These are phyloP conservation scores for Stenurella melanura DNA, from an alignment of 2,888 invertebrate species.

Conservation along the genomic window DNA sequence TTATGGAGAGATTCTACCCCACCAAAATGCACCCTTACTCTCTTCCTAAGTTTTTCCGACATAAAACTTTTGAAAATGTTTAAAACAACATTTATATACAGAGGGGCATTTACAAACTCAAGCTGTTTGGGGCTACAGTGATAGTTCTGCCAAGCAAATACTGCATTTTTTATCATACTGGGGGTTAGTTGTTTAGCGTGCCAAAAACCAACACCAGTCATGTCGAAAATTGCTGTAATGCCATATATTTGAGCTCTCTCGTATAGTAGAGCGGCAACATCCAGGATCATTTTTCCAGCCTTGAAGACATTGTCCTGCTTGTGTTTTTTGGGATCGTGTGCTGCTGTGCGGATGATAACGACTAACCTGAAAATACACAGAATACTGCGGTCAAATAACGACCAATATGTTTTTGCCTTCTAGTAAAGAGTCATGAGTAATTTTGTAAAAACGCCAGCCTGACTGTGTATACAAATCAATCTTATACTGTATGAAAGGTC, in stretches of 20 bases:
- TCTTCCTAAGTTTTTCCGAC: conserved; percentile 76
- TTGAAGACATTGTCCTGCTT: conserved; percentile 79
- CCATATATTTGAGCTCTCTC: conserved; percentile 74
- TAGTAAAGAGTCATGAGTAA: too few relatives aligned
- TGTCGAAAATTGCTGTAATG: conserved; percentile 78
- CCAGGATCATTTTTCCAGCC: conserved; percentile 79
- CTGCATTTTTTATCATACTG: conserved; percentile 76
- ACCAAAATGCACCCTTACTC: conserved; percentile 76
- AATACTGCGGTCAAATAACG: neutral
- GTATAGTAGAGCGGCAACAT: conserved; percentile 74
- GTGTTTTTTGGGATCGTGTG: conserved; percentile 77
- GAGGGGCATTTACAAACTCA: conserved; percentile 79
- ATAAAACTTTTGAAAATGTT: conserved; percentile 81
- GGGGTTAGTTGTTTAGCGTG: conserved; percentile 75
- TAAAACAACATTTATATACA: conserved; percentile 81
- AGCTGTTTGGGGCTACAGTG: conserved; percentile 81
- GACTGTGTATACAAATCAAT: too few relatives aligned
- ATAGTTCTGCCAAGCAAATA: conserved; percentile 82
- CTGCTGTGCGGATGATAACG: conserved; percentile 77
- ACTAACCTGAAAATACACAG: conserved; percentile 71
- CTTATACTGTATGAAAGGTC: too few relatives aligned
- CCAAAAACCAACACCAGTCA: conserved; percentile 76
- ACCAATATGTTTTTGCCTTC: too few relatives aligned
- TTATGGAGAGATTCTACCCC: conserved; percentile 73
- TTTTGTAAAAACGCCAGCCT: too few relatives aligned